phyloP scores from a whole-genome alignment of 2,888 invertebrate genomes.

The Scaptomyza caliginosa region DNA sequence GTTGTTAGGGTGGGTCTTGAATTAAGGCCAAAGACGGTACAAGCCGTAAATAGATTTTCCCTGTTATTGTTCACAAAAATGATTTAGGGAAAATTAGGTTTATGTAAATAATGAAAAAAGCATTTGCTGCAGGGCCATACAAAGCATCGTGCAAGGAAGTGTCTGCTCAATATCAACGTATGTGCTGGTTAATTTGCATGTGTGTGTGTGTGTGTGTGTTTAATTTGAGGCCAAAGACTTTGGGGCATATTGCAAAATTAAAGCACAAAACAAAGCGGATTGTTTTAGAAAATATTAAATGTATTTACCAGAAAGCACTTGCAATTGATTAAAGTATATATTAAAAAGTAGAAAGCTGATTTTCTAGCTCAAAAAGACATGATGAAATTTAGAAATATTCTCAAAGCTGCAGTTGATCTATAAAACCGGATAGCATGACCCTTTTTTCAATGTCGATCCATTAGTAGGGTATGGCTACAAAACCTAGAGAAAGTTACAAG shows the following conservation, averaged over 20 bases:
- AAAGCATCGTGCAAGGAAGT: slow-evolving; percentile 40
- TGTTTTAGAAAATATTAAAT: no score
- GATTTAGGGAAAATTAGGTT: slow-evolving; percentile 84
- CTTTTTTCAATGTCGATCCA: background rate
- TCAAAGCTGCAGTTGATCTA: background rate
- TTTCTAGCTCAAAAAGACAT: background rate
- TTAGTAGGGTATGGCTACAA: background rate
- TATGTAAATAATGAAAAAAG: slow-evolving; percentile 82
- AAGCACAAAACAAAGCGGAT: slow-evolving; percentile 22
- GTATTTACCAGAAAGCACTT: no score
- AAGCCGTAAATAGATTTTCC: slow-evolving; percentile 74
- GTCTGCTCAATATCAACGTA: slow-evolving; percentile 8
- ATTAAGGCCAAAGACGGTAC: slow-evolving; percentile 58
- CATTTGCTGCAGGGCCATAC: slow-evolving; percentile 60
- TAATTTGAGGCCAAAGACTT: slow-evolving; percentile 41
- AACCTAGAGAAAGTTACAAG: background rate
- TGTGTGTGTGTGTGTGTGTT: slow-evolving; percentile 24
- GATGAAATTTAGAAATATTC: background rate
- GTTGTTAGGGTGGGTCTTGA: slow-evolving; percentile 20
- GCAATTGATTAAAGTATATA: background rate
- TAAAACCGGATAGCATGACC: background rate
- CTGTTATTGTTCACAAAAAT: slow-evolving; percentile 81
- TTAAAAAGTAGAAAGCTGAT: background rate
- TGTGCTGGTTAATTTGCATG: background rate
- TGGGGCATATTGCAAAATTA: slow-evolving; percentile 46